Evolutionary conservation across 2,888 invertebrate genomes (phyloP).

Genomic region (Acanthopleura granulata): DNA sequence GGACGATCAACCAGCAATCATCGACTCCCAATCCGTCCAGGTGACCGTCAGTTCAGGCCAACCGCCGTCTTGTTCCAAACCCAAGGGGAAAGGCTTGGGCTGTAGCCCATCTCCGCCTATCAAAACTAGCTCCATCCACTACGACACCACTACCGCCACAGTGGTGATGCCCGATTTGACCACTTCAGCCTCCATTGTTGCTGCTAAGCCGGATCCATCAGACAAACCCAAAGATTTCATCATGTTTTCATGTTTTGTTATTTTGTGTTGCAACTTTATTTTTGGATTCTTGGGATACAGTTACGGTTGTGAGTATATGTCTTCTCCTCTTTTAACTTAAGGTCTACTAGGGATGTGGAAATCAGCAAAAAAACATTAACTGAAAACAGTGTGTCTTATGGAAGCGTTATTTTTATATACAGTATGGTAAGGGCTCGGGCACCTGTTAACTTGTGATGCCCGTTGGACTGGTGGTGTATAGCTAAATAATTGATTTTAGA

Average conservation of each 20-base stretch:
- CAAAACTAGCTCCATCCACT: constrained; percentile 15
- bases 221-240: constrained; percentile 61
- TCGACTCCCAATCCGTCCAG: constrained; percentile 47
- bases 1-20: constrained; percentile 40
- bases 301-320: constrained; percentile 49
- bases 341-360: neutral
- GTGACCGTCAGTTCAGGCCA: constrained; percentile 33
- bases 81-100: neutral
- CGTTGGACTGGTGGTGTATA: no score
- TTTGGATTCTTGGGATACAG: constrained; percentile 59
- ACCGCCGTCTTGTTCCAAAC: neutral
- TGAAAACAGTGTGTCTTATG: no score
- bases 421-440: no score
- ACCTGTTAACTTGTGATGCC: no score
- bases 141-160: neutral
- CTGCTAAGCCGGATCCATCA: constrained; percentile 44
- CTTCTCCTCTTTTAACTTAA: neutral
- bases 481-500: no score
- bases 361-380: no score
- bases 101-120: neutral
- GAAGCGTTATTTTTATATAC: no score
- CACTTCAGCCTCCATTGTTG: neutral
- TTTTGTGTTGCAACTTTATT: constrained; percentile 55
- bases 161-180: neutral
- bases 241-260: constrained; percentile 55